phyloP scores from a whole-genome alignment of 1,140 invertebrate species.

The Vanessa tameamea region DNA sequence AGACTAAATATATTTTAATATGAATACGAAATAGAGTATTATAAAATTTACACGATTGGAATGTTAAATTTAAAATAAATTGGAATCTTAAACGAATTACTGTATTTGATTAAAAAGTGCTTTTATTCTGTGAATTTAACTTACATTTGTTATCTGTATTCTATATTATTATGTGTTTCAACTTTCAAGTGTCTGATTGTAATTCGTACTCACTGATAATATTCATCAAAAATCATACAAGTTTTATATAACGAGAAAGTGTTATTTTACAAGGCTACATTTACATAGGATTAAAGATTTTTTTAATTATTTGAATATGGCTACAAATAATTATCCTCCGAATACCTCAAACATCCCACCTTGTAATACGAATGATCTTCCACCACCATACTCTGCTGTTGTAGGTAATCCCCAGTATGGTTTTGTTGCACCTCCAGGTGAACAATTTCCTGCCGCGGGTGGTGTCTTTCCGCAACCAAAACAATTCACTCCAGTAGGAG shows the following conservation, averaged over 20 bases:
- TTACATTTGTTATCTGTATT: too few species aligned
- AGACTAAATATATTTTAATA: too few species aligned
- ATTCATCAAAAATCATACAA: background rate
- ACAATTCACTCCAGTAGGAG: conserved; percentile 60
- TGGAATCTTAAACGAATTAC: too few species aligned
- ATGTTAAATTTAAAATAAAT: too few species aligned
- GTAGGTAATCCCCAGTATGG: conserved; percentile 72
- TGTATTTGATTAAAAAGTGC: too few species aligned
- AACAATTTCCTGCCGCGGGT: conserved; percentile 34
- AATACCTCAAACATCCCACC: conserved; percentile 41
- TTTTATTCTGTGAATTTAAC: too few species aligned
- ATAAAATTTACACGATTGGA: too few species aligned
- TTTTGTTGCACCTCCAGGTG: conserved; percentile 54
- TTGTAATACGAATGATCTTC: conserved; percentile 63
- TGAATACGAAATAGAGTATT: too few species aligned
- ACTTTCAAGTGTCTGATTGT: background rate
- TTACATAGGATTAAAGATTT: background rate
- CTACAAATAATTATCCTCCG: conserved; percentile 23
- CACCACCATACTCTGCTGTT: conserved; percentile 71
- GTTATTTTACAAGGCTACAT: background rate
- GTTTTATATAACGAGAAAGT: background rate
- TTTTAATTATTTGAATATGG: conserved; percentile 25
- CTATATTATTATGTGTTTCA: too few species aligned
- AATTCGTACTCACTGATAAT: background rate
- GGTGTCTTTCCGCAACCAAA: conserved; percentile 53